Evolutionary conservation across 1,140 invertebrate genomes (phyloP), one percentile per base, ranked within the genome.

Genomic region (Limonius californicus): DNA sequence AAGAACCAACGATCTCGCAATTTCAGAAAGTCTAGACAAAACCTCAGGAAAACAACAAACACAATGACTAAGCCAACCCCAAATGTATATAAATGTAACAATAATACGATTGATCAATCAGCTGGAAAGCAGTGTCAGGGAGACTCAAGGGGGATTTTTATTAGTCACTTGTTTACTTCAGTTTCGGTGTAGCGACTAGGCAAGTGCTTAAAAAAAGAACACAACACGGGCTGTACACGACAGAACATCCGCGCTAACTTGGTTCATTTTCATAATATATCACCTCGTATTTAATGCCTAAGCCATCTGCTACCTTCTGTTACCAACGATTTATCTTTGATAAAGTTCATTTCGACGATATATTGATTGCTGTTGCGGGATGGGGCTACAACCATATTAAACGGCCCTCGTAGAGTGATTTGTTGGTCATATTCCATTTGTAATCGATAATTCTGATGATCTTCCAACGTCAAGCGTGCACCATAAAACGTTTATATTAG

Each of bases 1-100:
- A n/a, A n/a, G n/a, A n/a, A n/a, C n/a, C n/a, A n/a, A n/a, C n/a
- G n/a, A n/a, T n/a, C n/a, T n/a, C n/a, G n/a, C n/a, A n/a, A n/a
- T n/a, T n/a, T n/a, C n/a, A n/a, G n/a, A n/a, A n/a, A 18, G 42
- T 45, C n/a, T 45, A 45, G 42, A 45, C 42, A 45, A 45, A 45
- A 45, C 12, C 23, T 45, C 3, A 12, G 14, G 42, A 15, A 6
- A 9, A 27, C 23, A 27, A 27, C 23, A 27, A 27, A 18, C 42
- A n/a, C 42, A 18, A 45, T 45, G 42, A 45, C 42, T 45, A 45
- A 45, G 3, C n/a, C 42, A 45, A 45, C 42, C 42, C 42, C 42
- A 18, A 27, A 9, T 27, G 23, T 27, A 27, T 27, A 27, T 18
- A 45, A 18, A 45, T 45, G 14, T 45, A 45, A 45, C n/a, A 15